phyloP scores from a whole-genome alignment of 2,797 vertebrate species.

The Enteromius trimaculatus region DNA sequence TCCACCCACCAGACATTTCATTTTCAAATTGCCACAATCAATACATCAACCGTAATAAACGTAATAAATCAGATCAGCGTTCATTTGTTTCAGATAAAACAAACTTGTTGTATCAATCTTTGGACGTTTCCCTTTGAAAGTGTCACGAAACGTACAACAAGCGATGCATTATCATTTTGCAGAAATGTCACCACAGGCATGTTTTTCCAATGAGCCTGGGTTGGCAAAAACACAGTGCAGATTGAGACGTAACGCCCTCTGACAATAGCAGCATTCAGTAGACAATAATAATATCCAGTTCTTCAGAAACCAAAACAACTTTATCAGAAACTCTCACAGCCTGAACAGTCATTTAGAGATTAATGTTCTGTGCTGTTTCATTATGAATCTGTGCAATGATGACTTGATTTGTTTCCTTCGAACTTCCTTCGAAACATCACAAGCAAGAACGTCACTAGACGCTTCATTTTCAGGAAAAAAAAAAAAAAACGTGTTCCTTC shows the following conservation, averaged over 20 bases:
- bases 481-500: not conserved
- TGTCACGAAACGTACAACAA: not conserved
- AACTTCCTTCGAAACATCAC: not conserved
- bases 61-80: not conserved
- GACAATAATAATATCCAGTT: not conserved
- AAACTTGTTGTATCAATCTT: not conserved
- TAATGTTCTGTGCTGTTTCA: slow-evolving; percentile 18
- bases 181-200: not conserved
- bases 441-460: not conserved
- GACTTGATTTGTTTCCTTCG: not conserved
- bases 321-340: not conserved
- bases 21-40: not conserved
- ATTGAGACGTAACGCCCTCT: not conserved
- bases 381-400: not conserved
- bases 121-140: not conserved
- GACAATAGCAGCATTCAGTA: not conserved
- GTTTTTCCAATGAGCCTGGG: not conserved
- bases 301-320: not conserved
- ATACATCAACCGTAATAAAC: not conserved
- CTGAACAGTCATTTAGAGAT: slow-evolving; percentile 15
- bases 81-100: not conserved
- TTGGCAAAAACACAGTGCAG: not conserved
- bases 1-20: not conserved
- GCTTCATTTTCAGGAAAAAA: not conserved
- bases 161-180: not conserved